Evolutionary conservation across 2,888 invertebrate species (phyloP).

Genomic region (Laothoe populi): DNA sequence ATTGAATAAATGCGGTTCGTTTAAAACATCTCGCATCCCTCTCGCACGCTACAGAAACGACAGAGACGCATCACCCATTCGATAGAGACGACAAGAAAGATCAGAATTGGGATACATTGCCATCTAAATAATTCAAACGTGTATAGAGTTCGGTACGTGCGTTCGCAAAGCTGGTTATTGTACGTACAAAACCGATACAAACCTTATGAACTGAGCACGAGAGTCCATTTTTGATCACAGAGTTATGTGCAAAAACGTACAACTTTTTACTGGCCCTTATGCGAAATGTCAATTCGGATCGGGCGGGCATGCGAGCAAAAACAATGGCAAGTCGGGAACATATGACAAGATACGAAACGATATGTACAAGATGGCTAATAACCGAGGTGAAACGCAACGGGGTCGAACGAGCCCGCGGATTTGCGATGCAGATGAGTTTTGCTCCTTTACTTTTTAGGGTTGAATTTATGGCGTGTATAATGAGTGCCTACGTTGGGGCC

Average conservation of each 20-base stretch:
- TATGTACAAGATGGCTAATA: conserved; percentile 63
- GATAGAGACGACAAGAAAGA: conserved; percentile 79
- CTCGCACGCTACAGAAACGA: conserved; percentile 43
- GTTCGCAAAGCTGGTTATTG: conserved; percentile 47
- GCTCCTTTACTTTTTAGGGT: conserved; percentile 14
- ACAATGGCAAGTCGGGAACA: conserved; percentile 70
- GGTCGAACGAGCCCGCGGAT: conserved; percentile 17
- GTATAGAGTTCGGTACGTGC: conserved; percentile 67
- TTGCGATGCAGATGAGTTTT: conserved; percentile 26
- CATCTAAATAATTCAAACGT: conserved; percentile 82
- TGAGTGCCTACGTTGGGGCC: conserved; percentile 5
- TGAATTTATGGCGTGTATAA: conserved; percentile 18
- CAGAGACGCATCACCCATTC: conserved; percentile 50
- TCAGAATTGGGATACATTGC: conserved; percentile 80
- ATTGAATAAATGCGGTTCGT: conserved; percentile 61
- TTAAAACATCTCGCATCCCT: conserved; percentile 47
- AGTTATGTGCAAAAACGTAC: conserved; percentile 52
- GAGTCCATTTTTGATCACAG: conserved; percentile 38
- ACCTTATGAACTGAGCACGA: conserved; percentile 38
- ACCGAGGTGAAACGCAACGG: conserved; percentile 32
- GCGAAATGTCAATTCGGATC: conserved; percentile 81
- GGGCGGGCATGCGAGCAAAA: conserved; percentile 58
- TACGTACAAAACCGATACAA: conserved; percentile 14
- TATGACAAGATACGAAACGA: conserved; percentile 72
- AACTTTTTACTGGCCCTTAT: conserved; percentile 81